phyloP scores from a whole-genome alignment of 2,888 invertebrate genomes.

The Pollenia labialis region DNA sequence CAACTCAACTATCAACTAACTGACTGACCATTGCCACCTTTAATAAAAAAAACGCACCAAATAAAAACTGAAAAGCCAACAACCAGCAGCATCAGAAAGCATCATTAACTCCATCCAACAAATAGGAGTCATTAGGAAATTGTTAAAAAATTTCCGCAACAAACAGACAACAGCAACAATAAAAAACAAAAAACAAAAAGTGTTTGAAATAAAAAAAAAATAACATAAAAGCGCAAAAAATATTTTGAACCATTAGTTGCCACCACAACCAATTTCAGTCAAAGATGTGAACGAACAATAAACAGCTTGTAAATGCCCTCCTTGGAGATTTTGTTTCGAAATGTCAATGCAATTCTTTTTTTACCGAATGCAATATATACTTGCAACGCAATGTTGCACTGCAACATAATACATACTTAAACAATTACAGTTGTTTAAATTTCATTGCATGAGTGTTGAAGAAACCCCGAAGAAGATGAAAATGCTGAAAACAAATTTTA shows the following conservation, averaged over 20 bases:
- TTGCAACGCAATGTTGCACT: constrained; percentile 42
- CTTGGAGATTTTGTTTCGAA: constrained; percentile 27
- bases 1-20: constrained; percentile 23
- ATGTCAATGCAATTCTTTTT: constrained; percentile 49
- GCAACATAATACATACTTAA: neutral
- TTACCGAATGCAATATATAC: constrained; percentile 22
- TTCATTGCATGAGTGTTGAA: neutral
- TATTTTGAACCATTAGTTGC: constrained; percentile 50
- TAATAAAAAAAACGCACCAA: constrained; percentile 25
- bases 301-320: constrained; percentile 66
- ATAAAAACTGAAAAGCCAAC: neutral
- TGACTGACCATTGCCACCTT: constrained; percentile 58
- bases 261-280: constrained; percentile 48
- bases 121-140: constrained; percentile 75
- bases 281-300: constrained; percentile 62
- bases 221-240: constrained; percentile 31
- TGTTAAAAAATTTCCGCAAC: constrained; percentile 73
- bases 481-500: constrained; percentile 54
- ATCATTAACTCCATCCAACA: constrained; percentile 67
- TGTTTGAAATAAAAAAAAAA: constrained; percentile 40
- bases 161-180: constrained; percentile 35
- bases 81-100: constrained; percentile 28
- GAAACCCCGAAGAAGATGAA: neutral
- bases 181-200: constrained; percentile 44
- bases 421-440: constrained; percentile 35